These are phyloP conservation scores for Amblyopsis hoosieri DNA, from an alignment of 2,797 vertebrate species.

Conservation along the genomic window DNA sequence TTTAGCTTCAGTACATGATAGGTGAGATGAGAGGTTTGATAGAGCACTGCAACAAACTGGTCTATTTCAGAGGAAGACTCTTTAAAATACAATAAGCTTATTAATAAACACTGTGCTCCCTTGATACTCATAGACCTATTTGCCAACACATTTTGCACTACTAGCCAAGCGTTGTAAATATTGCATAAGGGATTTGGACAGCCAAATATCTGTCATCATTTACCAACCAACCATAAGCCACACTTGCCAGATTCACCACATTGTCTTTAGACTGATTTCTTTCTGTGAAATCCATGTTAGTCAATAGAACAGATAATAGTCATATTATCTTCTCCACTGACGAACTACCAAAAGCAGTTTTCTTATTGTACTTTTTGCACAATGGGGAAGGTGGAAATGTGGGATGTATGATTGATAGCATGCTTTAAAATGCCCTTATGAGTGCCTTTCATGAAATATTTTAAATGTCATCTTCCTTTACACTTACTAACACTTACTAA, in stretches of 20 bases:
- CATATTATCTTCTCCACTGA: too few species aligned
- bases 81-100: too few species aligned
- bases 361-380: too few species aligned
- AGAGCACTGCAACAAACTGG: background rate
- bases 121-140: background rate
- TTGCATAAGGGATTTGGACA: background rate
- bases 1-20: background rate
- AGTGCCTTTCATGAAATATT: too few species aligned
- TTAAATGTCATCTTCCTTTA: slow-evolving; percentile 27
- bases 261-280: slow-evolving; percentile 9
- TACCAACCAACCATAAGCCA: background rate
- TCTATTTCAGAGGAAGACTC: too few species aligned
- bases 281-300: slow-evolving; percentile 14
- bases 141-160: background rate
- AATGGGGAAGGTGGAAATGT: too few species aligned
- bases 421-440: too few species aligned
- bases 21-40: background rate
- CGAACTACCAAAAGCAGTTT: too few species aligned
- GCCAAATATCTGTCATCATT: background rate
- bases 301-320: too few species aligned
- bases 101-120: too few species aligned
- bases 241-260: background rate
- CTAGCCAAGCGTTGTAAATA: background rate
- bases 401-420: too few species aligned
- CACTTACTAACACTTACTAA: slow-evolving; percentile 5